These are phyloP conservation scores for Piprites chloris DNA, from an alignment of 2,113 vertebrate species.

Conservation along the genomic window DNA sequence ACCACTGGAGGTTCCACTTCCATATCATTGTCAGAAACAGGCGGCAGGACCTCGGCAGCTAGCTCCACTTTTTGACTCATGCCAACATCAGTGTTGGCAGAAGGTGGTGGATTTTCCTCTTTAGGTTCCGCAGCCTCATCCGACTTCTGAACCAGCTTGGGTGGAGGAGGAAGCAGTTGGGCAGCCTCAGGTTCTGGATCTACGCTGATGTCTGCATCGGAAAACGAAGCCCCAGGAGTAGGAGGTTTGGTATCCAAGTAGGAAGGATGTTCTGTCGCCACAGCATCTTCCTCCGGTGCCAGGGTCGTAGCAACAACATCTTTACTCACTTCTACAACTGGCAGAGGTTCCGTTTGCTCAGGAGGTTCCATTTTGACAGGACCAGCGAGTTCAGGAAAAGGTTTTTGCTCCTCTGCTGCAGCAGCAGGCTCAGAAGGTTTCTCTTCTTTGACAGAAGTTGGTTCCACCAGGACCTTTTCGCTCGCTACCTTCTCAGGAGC, in stretches of 20 bases:
- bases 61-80: slow-evolving; percentile 69
- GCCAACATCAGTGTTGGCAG: neutral
- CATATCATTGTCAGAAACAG: slow-evolving; percentile 74
- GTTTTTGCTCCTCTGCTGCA: slow-evolving; percentile 72
- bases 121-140: slow-evolving; percentile 67
- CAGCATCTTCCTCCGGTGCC: slow-evolving; percentile 53
- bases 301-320: slow-evolving; percentile 52
- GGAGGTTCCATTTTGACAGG: slow-evolving; percentile 39
- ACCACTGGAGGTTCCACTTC: slow-evolving; percentile 77
- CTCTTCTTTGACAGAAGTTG: slow-evolving; percentile 65
- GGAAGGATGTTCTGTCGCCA: slow-evolving; percentile 62
- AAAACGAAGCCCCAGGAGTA: slow-evolving; percentile 78
- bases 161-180: slow-evolving; percentile 48
- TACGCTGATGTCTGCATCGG: slow-evolving; percentile 50
- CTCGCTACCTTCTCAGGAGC: slow-evolving; percentile 64
- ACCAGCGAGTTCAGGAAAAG: slow-evolving; percentile 53
- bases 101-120: slow-evolving; percentile 31
- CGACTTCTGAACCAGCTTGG: slow-evolving; percentile 69
- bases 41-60: slow-evolving; percentile 68
- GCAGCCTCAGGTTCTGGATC: slow-evolving; percentile 70
- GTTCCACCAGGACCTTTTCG: slow-evolving; percentile 68
- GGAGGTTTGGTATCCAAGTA: slow-evolving; percentile 81
- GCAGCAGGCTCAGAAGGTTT: slow-evolving; percentile 44
- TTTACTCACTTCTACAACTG: slow-evolving; percentile 46
- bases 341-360: neutral